phyloP scores from a whole-genome alignment of 2,888 invertebrate species.

The Esperia sulphurella region DNA sequence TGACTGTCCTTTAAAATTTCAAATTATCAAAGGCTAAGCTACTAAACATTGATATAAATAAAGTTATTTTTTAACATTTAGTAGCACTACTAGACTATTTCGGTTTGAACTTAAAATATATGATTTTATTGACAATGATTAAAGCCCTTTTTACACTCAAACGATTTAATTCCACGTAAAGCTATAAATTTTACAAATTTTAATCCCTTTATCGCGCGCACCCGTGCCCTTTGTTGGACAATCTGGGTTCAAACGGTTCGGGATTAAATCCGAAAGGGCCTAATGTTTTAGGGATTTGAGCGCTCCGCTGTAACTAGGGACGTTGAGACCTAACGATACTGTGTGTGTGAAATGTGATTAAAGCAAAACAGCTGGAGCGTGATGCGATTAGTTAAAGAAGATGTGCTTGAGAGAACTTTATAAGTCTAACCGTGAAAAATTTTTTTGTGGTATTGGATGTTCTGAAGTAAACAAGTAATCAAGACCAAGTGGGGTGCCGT shows the following conservation, averaged over 20 bases:
- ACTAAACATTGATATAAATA: too few species aligned
- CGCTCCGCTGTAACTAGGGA: background rate
- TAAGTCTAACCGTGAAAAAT: too few species aligned
- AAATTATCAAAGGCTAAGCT: too few species aligned
- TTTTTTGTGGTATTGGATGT: too few species aligned
- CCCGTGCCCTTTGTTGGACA: conserved; percentile 49
- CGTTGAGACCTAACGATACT: background rate
- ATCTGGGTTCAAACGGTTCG: conserved; percentile 31
- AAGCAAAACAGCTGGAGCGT: background rate
- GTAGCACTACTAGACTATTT: too few species aligned
- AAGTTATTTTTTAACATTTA: too few species aligned
- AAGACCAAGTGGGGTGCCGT: too few species aligned
- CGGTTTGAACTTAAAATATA: too few species aligned
- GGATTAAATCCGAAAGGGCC: conserved; percentile 40
- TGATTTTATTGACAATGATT: background rate
- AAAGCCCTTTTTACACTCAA: conserved; percentile 30
- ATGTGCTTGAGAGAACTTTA: too few species aligned
- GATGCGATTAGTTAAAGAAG: background rate
- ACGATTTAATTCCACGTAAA: conserved; percentile 32
- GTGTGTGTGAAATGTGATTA: background rate
- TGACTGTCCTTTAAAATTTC: too few species aligned
- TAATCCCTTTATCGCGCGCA: conserved; percentile 65
- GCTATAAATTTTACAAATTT: conserved; percentile 64
- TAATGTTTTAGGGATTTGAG: conserved; percentile 29
- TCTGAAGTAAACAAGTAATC: too few species aligned